Evolutionary conservation across 2,797 vertebrate genomes (phyloP), one percentile per base, ranked within the genome.

Genomic region (Oreochromis grahami): DNA sequence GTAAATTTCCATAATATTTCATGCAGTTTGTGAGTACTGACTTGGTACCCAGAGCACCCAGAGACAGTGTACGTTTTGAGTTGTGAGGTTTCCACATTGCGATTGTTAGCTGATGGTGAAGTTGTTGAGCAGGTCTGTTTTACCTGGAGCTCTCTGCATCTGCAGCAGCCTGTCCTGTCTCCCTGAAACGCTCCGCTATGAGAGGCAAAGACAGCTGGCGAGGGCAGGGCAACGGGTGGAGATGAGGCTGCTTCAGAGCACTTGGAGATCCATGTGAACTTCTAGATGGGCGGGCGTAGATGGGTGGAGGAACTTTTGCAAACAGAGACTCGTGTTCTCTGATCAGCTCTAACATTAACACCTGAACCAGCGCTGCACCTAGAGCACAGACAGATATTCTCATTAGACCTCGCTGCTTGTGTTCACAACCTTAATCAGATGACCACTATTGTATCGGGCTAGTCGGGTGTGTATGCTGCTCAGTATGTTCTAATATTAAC

Each of bases 201-300:
- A 96, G 92, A 3, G 95, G 95, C 88, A 96, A 84, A 3, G 96
- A 96, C 79, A 96, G 89, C 88, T 96, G 95, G 19, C 94, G 94
- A 51, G 93, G 81, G 86, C 95, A 96, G 17, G 92, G 85, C 2
- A 84, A 1, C 10, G 91, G 83, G 26, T 92, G 92, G n/a, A 94
- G 88, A n/a, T 89, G 91, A 77, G 88, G 86, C 51, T 87, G 91
- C 56, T 84, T 85, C 83, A 91, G 83, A 41, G 82, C 79, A 3
- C 53, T 55, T 0, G 89, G 87, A 0, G 93, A 90, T 2, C 79
- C 86, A 1, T 41, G 63, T 0, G 14, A 43, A 15, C 84, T 85
- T 26, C 53, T 74, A 4, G 50, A 52, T 32, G 81, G 79, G 12
- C 32, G 79, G 19, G 17, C 34, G 5, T 70, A 86, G 29, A 53